These are phyloP conservation scores for Hemicrepidius hirtus DNA, from an alignment of 2,888 invertebrate species.

Conservation along the genomic window DNA sequence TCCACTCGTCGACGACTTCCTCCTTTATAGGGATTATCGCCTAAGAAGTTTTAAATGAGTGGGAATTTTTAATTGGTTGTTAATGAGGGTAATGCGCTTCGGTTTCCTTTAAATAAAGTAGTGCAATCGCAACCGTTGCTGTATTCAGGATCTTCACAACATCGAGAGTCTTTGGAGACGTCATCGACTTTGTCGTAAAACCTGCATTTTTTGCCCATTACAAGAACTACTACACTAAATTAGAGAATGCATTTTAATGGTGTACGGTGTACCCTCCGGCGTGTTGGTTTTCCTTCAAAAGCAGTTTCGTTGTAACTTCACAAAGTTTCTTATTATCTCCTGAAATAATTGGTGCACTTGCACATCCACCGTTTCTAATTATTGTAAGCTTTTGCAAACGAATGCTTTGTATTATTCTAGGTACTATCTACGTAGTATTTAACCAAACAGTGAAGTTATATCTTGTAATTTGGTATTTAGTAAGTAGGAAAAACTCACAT, in stretches of 20 bases:
- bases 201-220: conserved; percentile 28
- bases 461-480: background rate
- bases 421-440: no score
- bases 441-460: conserved; percentile 5
- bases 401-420: conserved; percentile 28
- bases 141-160: conserved; percentile 24
- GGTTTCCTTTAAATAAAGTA: conserved; percentile 17
- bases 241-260: conserved; percentile 40
- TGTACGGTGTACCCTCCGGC: conserved; percentile 38
- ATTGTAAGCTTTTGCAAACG: conserved; percentile 26
- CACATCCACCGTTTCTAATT: background rate
- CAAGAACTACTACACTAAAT: conserved; percentile 15
- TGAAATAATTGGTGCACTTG: conserved; percentile 45
- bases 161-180: background rate
- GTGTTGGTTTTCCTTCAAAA: conserved; percentile 43
- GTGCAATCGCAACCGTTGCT: conserved; percentile 17
- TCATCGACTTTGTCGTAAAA: conserved; percentile 7
- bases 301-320: conserved; percentile 25
- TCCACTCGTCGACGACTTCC: conserved; percentile 42
- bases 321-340: conserved; percentile 44
- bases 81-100: conserved; percentile 42
- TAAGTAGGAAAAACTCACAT: no score
- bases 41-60: conserved; percentile 37
- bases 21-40: conserved; percentile 44
- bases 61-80: conserved; percentile 48